Conservation (phyloP, 2,113 vertebrate species). For the Perognathus longimembris region DNA sequence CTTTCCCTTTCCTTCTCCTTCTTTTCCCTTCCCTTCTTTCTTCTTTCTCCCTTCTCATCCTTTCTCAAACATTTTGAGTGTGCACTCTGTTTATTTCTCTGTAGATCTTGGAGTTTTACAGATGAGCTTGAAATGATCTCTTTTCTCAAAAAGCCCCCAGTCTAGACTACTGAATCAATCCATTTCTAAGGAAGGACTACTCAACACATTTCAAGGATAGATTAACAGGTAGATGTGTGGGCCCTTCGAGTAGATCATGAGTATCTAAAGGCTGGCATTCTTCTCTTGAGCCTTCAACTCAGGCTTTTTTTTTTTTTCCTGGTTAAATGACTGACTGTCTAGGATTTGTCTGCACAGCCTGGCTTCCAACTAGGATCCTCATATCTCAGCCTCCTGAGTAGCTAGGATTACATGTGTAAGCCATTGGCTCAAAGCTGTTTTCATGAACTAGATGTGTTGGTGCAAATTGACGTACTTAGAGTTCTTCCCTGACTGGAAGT, state of each 20-base stretch:
- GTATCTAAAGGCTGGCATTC: background rate
- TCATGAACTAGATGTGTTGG: constrained; percentile 10
- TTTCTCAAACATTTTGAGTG: background rate
- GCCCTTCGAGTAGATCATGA: background rate
- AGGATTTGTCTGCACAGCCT: too few relatives aligned
- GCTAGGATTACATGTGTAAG: too few relatives aligned
- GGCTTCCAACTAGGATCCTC: too few relatives aligned
- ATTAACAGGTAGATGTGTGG: background rate
- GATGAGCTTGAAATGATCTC: background rate
- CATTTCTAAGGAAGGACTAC: background rate
- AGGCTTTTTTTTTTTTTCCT: too few relatives aligned
- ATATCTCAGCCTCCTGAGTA: too few relatives aligned
- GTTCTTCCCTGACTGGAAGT: constrained; percentile 30
- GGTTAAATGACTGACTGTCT: too few relatives aligned
- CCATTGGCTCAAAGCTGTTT: background rate
- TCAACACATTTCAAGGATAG: background rate
- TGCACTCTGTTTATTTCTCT: background rate
- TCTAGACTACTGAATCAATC: background rate
- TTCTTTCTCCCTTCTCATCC: background rate
- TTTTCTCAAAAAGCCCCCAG: background rate
- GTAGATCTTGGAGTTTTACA: background rate
- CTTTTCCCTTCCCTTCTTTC: background rate
- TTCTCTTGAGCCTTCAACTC: too few relatives aligned
- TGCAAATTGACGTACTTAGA: background rate
- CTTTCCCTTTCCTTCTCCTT: background rate